Conservation (phyloP, 2,888 invertebrate genomes). For the Zhuqinia jingwanae region DNA sequence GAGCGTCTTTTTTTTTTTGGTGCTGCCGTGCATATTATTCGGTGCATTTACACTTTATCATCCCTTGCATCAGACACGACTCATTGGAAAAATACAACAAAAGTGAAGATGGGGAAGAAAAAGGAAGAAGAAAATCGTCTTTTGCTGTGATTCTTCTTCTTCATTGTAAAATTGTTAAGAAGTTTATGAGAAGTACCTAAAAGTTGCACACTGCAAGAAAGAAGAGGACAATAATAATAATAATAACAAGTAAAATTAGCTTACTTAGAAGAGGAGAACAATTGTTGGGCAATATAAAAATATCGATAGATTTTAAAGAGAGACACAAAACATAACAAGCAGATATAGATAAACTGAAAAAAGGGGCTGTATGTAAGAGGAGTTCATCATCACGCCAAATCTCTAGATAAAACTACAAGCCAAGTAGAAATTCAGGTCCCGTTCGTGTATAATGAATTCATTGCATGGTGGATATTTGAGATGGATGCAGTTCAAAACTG, state of each 20-base stretch:
- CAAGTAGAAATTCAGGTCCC: constrained; percentile 50
- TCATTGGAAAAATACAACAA: constrained; percentile 4
- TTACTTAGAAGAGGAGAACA: background rate
- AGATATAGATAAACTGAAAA: constrained; percentile 20
- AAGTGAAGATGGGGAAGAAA: constrained; percentile 11
- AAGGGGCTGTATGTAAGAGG: constrained; percentile 29
- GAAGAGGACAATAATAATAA: too few species aligned
- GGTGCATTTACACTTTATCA: too few species aligned
- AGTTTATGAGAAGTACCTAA: constrained; percentile 4
- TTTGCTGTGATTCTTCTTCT: too few species aligned
- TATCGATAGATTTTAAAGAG: background rate
- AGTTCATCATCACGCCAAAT: constrained; percentile 12
- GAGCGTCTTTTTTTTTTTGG: background rate
- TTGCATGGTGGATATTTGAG: constrained; percentile 14
- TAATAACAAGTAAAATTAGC: constrained; percentile 36
- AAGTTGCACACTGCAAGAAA: constrained; percentile 7
- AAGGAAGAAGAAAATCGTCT: background rate
- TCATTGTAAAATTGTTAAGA: background rate
- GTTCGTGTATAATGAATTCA: constrained; percentile 5
- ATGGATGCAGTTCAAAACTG: constrained; percentile 24
- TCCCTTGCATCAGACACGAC: background rate
- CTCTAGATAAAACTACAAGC: too few species aligned
- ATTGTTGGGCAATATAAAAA: constrained; percentile 20
- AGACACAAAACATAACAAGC: background rate
- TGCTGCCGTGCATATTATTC: background rate